Percentiles rank a stretch among this genome's conserved stretches.
Evolutionary conservation across 2,113 vertebrate genomes (phyloP).

Genomic region (Morphnarchus princeps): DNA sequence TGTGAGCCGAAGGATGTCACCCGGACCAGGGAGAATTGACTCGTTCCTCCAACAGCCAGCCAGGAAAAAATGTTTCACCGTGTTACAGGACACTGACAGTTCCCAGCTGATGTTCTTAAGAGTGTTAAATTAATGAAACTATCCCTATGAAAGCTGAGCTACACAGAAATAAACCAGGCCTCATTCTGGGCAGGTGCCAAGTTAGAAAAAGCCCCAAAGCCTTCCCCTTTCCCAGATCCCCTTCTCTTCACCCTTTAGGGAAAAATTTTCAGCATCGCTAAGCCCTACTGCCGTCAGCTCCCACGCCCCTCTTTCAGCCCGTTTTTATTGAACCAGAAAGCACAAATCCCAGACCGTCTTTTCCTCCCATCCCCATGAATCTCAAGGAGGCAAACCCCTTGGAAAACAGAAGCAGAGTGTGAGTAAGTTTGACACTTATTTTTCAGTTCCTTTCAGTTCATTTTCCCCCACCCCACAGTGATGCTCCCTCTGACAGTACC

Average conservation of each 20-base stretch:
- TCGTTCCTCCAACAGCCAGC: slow-evolving; percentile 72
- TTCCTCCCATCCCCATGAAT: not conserved
- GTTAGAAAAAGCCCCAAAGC: not conserved
- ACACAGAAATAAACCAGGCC: slow-evolving; percentile 14
- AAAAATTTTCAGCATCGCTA: not conserved
- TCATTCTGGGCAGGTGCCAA: not conserved
- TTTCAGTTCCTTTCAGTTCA: slow-evolving; percentile 17
- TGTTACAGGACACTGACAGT: slow-evolving; percentile 51
- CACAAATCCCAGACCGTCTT: not conserved
- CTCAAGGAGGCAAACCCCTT: slow-evolving; percentile 12
- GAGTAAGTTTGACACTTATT: not conserved
- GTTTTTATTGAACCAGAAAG: not conserved
- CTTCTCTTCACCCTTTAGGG: not conserved
- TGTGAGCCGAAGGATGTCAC: slow-evolving; percentile 65
- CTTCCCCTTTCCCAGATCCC: not conserved
- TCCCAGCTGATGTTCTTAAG: slow-evolving; percentile 37
- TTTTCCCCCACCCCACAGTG: slow-evolving; percentile 5
- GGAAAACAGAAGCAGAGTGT: slow-evolving; percentile 61
- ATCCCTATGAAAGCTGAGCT: slow-evolving; percentile 30
- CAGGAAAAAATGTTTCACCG: slow-evolving; percentile 65
- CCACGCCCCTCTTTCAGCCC: not conserved
- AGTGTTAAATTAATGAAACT: not conserved
- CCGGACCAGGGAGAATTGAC: slow-evolving; percentile 59
- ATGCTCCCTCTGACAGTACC: slow-evolving; percentile 39
- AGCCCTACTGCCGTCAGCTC: not conserved